Conservation (phyloP, 1,140 invertebrate species). For the Caenorhabditis briggsae region DNA sequence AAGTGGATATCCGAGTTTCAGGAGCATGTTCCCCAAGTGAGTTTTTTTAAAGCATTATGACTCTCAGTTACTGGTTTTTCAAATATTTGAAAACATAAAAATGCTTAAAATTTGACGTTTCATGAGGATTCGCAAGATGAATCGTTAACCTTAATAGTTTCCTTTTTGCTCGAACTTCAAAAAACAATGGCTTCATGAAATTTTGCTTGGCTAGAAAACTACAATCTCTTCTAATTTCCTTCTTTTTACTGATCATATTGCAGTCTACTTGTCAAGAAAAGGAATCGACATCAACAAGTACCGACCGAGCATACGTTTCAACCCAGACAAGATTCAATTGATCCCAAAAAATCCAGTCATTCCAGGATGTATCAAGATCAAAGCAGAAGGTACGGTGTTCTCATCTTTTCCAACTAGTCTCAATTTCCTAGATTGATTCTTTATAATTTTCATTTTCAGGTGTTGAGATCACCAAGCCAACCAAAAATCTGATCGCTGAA, state of each 20-base stretch:
- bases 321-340: conserved; percentile 77
- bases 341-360: conserved; percentile 78
- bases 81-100: too few species aligned
- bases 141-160: too few species aligned
- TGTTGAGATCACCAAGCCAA: conserved; percentile 75
- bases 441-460: conserved; percentile 39
- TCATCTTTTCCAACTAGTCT: background rate
- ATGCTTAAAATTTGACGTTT: too few species aligned
- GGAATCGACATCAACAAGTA: conserved; percentile 77
- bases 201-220: background rate
- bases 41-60: conserved; percentile 14
- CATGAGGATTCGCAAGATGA: too few species aligned
- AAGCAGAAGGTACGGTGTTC: conserved; percentile 70
- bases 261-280: conserved; percentile 75
- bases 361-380: conserved; percentile 77
- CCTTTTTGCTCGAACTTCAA: background rate
- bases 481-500: conserved; percentile 76
- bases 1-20: conserved; percentile 77
- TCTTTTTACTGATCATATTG: conserved; percentile 48
- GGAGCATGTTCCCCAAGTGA: conserved; percentile 77
- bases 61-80: background rate
- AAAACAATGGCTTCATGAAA: background rate
- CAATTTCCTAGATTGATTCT: background rate
- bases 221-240: background rate
- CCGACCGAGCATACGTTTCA: conserved; percentile 75